Evolutionary conservation across 2,888 invertebrate species (phyloP), one percentile per base, ranked within the genome.

Genomic region (Drosophila atroscutellata): DNA sequence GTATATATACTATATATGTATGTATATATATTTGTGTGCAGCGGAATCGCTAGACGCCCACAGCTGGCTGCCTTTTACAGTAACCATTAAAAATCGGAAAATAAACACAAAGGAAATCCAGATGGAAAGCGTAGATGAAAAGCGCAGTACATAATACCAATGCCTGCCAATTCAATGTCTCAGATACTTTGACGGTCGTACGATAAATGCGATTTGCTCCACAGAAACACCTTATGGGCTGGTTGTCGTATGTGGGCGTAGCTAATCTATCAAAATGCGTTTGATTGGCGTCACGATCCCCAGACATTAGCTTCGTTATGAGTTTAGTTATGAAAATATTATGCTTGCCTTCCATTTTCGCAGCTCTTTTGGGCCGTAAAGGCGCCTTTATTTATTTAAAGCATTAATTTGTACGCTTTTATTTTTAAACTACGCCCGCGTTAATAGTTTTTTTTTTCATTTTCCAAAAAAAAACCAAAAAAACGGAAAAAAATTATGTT

Each of bases 231-330:
- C 71, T 79, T 54, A 63, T 74, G 54, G 60, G 42, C 20, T 6
- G 34, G 11, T 49, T 57, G 24, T 28, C 50, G 18, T 60, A 57
- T 49, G 69, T 77, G 65, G 74, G 70, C 77, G 62, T 59, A 77
- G 64, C 73, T 83, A 85, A 87, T 89, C 86, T 77, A 87, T 87
- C 86, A 87, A 86, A 86, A 86, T 74, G 67, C 72, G 15, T 60
- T 74, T 74, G 82, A 85, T 86, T 76, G 75, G 77, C 85, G 87
- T 89, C 80, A 89, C 73, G 42, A 56, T 45, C 26, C 13, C 9
- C 1, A 7, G 68, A 47, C 72, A 67, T 63, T 54, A 57, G 50
- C 34, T 32, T 32, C 32, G 0, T 32, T 32, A 32, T 32, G 39
- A 66, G 65, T 69, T 62, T 28, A 68, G 58, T 66, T 68, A 51